Base-by-base conservation (phyloP, 2,113 vertebrate genomes). In the Dromaius novaehollandiae region DNA sequence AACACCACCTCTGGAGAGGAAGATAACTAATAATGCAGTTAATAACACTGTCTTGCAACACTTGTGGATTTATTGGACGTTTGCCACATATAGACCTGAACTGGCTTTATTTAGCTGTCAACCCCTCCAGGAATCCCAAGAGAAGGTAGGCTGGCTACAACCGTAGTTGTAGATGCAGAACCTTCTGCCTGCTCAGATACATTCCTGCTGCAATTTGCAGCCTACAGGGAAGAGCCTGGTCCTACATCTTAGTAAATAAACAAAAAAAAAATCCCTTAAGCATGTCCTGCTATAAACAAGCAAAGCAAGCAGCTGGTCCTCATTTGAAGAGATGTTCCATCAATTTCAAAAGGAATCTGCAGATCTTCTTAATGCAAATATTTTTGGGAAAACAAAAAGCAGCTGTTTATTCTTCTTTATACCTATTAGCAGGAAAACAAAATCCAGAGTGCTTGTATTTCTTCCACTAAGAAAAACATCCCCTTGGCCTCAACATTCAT, bases 361-460 rank as follows among this genome's bases (percentile, higher is more conserved):
- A 85, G 83, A 95, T 94, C 91, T 94, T 88, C 96, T 91, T 96
- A 95, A 97, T 96, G 95, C 96, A 97, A 93, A 97, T 89, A 95
- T 88, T 97, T 96, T 66, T 38, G 55, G 87, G 83, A 42, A 88
- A 96, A 96, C 91, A 95, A 90, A 97, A 97, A 88, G 93, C 96
- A 98, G 96, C 96, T 98, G 97, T 94, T 97, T 95, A 89, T 95
- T 96, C 86, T 91, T 90, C 81, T 93, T 96, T 92, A 94, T 98
- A 98, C 96, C 96, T 96, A 91, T 93, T 92, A 96, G 91, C 51
- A 90, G 91, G 76, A 92, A 95, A 96, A 86, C 84, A 88, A 97
- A 92, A 76, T 55, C 76, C 32, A 70, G 86, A 88, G 92, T 56
- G 81, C 82, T 73, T 93, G 77, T 87, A 55, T 91, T 95, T 95